Evolutionary conservation across 2,113 vertebrate species (phyloP), one percentile per base, ranked within the genome.

Genomic region (Tupaia chinensis): DNA sequence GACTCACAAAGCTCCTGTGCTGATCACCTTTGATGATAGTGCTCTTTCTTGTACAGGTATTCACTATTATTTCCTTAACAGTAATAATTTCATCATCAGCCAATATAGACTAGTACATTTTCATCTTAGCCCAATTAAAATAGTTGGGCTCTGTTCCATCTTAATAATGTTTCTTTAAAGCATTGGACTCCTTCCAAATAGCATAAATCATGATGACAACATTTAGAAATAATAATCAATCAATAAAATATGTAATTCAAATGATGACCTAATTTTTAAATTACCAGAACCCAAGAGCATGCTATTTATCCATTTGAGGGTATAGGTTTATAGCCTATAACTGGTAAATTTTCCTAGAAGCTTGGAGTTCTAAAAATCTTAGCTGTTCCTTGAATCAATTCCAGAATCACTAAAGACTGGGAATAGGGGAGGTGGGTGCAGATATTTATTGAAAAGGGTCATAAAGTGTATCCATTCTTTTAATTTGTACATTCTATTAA

Each of bases 151-250:
- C 16, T 11, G 58, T 76, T 91, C 94, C 60, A 60, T 89, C 88
- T 76, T 82, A 68, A 87, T 60, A 54, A 69, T 61, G 65, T 83
- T 74, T 89, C 86, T 80, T 82, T 91, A 81, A 84, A 70, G 61
- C 23, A 61, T 14, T 53, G 72, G 70, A 9, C 85, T 87, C 58
- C 77, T 95, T 89, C 72, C 56, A 92, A 34, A 16, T 32, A 87
- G 29, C 54, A 74, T 74, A 79, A 60, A 60, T 95, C 87, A 89
- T 53, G 53, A 13, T 70, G 54, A 77, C 15, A 79, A 91, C 32
- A 66, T 76, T 94, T 89, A 83, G 70, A 95, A 96, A 76, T 68
- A 93, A 89, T 85, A 78, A 91, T 79, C 69, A 44, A 65, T 77
- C 73, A 65, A 94, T 91, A 83, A 93, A 93, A 91, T n/a, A 74